Evolutionary conservation across 2,888 invertebrate species (phyloP).

Genomic region (Tuberolachnus salignus): DNA sequence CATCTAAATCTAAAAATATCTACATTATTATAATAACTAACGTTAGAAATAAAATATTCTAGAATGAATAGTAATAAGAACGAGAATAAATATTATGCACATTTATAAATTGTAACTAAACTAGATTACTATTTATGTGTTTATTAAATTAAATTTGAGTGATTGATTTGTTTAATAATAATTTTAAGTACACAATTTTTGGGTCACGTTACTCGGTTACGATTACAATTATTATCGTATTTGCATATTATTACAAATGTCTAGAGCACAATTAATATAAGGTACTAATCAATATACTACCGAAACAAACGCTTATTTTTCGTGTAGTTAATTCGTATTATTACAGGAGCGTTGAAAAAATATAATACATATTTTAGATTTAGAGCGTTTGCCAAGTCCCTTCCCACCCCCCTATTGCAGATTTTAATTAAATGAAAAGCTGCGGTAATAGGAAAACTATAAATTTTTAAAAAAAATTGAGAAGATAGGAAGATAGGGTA

Average conservation of each 20-base stretch:
- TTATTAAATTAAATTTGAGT: neutral
- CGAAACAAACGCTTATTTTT: neutral
- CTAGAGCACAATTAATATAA: neutral
- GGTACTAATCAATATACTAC: neutral
- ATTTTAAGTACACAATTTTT: conserved; percentile 1
- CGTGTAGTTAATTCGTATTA: too few relatives aligned
- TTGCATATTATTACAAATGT: neutral
- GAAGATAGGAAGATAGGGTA: too few relatives aligned
- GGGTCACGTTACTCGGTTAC: conserved; percentile 44
- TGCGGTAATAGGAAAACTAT: too few relatives aligned
- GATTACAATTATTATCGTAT: neutral
- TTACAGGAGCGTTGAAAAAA: too few relatives aligned
- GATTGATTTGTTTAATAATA: too few relatives aligned
- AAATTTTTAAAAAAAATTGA: too few relatives aligned
- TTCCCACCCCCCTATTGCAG: too few relatives aligned
- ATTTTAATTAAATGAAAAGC: too few relatives aligned
- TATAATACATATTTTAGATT: too few relatives aligned
- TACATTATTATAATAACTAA: neutral
- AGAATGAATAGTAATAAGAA: neutral
- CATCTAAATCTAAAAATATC: too few relatives aligned
- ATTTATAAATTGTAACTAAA: conserved; percentile 32
- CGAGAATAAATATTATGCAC: neutral
- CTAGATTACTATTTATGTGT: conserved; percentile 16
- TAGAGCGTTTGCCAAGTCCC: too few relatives aligned
- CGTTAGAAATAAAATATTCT: conserved; percentile 23